phyloP scores from a whole-genome alignment of 2,797 vertebrate genomes.

The Cuniculus paca region DNA sequence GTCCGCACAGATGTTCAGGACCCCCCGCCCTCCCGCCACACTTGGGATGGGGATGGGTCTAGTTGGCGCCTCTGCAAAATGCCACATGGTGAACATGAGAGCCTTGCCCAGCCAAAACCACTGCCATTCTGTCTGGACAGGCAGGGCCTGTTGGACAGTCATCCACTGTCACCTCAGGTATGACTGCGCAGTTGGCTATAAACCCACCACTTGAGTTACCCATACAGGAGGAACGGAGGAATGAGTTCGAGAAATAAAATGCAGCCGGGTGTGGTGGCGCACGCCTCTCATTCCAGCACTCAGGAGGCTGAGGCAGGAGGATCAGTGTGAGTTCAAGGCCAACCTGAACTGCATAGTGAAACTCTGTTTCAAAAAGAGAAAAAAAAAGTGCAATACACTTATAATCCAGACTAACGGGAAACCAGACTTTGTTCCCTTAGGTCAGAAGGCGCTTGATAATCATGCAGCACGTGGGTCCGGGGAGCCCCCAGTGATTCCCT shows the following conservation, averaged over 20 bases:
- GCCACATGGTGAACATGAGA: fast-evolving
- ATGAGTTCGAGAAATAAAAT: too few species aligned
- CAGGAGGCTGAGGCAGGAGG: not conserved
- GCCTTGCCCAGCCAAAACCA: not conserved
- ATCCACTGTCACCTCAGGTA: too few species aligned
- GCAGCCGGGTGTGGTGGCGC: not conserved
- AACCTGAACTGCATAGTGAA: not conserved
- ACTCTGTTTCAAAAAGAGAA: not conserved
- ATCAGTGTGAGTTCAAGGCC: not conserved
- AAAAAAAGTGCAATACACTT: not conserved
- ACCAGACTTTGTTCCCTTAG: too few species aligned
- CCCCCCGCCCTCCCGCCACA: not conserved
- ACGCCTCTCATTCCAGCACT: not conserved
- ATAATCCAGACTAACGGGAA: not conserved
- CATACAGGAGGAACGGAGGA: not conserved
- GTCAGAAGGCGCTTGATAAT: not conserved
- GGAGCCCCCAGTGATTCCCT: not conserved
- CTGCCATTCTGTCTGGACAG: not conserved
- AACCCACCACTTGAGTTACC: fast-evolving
- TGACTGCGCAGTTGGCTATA: not conserved
- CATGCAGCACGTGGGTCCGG: not conserved
- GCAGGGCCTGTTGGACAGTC: not conserved
- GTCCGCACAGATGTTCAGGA: not conserved
- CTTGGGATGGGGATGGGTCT: fast-evolving
- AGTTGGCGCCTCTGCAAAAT: not conserved